These are phyloP conservation scores for Chaetorhynchus papuensis DNA, from an alignment of 2,113 vertebrate genomes.

Conservation along the genomic window DNA sequence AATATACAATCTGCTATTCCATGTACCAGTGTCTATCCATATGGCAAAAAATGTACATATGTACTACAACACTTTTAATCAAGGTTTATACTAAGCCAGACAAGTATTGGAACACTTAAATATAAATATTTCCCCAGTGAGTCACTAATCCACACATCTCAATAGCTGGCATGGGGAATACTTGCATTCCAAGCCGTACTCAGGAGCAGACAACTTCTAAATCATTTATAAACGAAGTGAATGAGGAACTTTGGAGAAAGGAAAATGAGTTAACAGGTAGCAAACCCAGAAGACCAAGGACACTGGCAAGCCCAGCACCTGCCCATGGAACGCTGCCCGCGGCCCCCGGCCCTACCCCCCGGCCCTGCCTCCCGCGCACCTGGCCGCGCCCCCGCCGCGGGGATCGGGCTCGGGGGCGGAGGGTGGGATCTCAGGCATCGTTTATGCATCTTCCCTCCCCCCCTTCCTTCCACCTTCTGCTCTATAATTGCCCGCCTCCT, in stretches of 20 bases:
- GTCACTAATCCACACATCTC: not conserved
- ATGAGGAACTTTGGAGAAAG: not conserved
- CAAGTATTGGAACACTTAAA: not conserved
- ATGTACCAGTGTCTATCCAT: not conserved
- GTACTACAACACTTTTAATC: not conserved
- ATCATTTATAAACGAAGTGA: not conserved
- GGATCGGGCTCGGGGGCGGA: not conserved
- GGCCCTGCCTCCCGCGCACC: not conserved
- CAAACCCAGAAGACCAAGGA: not conserved
- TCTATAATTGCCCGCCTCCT: constrained; percentile 53
- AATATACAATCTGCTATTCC: not conserved
- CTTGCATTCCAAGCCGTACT: not conserved
- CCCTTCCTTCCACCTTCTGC: constrained; percentile 37
- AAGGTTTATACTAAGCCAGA: not conserved
- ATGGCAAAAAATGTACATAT: not conserved
- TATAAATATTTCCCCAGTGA: constrained; percentile 5
- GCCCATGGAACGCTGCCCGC: rapidly evolving
- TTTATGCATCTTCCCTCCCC: not conserved
- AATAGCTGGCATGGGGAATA: not conserved
- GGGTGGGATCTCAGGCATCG: not conserved
- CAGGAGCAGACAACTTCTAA: not conserved
- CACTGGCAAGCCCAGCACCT: not conserved
- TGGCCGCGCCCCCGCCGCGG: not conserved
- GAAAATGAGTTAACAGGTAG: not conserved
- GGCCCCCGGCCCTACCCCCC: not conserved